A percentile compares a stretch with the other conserved stretches of the same genome.
These are phyloP conservation scores for Andrena cerasifolii DNA, from an alignment of 1,140 invertebrate species.

Conservation along the genomic window DNA sequence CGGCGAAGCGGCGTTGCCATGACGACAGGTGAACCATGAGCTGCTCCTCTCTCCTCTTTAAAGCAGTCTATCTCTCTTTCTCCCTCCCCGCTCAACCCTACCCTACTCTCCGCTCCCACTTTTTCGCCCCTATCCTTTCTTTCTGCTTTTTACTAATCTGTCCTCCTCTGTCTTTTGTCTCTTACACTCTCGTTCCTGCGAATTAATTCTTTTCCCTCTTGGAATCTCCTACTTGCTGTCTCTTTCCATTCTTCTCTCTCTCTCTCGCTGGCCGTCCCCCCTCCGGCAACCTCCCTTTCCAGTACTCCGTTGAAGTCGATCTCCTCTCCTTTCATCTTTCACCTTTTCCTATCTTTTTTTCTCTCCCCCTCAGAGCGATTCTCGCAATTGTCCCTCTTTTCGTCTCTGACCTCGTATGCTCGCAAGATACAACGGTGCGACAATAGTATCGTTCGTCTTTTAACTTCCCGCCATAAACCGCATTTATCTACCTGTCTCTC, in stretches of 20 bases:
- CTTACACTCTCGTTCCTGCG: background rate
- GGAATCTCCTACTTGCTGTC: conserved; percentile 25
- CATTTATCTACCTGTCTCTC: conserved; percentile 45
- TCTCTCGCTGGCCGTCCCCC: conserved; percentile 29
- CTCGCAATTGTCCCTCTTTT: conserved; percentile 47
- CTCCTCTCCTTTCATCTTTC: conserved; percentile 33
- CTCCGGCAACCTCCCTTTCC: conserved; percentile 4
- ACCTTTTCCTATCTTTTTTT: conserved; percentile 20
- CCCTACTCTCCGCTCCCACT: background rate
- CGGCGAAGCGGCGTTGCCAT: conserved; percentile 82
- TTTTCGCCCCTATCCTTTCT: conserved; percentile 6
- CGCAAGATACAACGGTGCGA: conserved; percentile 57
- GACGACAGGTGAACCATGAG: conserved; percentile 81
- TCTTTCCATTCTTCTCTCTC: conserved; percentile 12
- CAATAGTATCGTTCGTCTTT: conserved; percentile 43
- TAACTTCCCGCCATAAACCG: conserved; percentile 13
- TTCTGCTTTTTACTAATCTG: conserved; percentile 9
- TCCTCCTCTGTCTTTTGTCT: conserved; percentile 12
- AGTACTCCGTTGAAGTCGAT: conserved; percentile 10
- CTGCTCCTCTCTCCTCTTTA: conserved; percentile 45
- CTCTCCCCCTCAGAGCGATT: conserved; percentile 29
- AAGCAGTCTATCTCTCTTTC: background rate
- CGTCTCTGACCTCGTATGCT: conserved; percentile 58
- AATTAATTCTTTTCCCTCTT: conserved; percentile 26
- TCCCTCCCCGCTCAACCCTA: conserved; percentile 5